These are phyloP conservation scores for Chlamydotis undulata DNA, from an alignment of 2,113 vertebrate genomes.

Conservation along the genomic window DNA sequence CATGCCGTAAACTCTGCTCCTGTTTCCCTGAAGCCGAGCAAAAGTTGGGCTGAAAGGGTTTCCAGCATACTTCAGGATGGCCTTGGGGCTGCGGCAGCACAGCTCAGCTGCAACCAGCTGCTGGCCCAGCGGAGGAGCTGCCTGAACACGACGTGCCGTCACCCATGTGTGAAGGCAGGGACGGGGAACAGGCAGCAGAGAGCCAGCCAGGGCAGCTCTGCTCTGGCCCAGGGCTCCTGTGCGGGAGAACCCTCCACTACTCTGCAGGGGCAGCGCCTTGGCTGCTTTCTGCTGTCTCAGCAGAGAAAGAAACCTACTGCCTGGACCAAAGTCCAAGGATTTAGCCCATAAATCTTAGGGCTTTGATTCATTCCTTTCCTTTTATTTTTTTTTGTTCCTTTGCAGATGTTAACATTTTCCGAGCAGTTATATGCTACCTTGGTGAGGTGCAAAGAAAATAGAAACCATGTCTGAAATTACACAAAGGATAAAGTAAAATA, in stretches of 20 bases:
- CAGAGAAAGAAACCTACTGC: not conserved
- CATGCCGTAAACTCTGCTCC: not conserved
- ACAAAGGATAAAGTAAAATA: not conserved
- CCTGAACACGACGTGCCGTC: not conserved
- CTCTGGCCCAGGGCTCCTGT: not conserved
- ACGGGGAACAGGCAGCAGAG: not conserved
- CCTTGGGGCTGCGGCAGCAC: not conserved
- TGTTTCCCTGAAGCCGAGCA: not conserved
- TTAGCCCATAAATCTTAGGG: conserved; percentile 55
- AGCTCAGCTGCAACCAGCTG: not conserved
- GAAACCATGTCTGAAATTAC: conserved; percentile 44
- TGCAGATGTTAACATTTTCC: conserved; percentile 58
- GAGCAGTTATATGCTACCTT: conserved; percentile 33
- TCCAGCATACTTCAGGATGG: not conserved
- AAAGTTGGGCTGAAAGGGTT: not conserved
- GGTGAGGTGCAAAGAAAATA: conserved; percentile 60
- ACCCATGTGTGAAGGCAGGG: not conserved
- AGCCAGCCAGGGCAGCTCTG: not conserved
- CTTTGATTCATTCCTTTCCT: conserved; percentile 48
- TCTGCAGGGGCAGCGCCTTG: not conserved
- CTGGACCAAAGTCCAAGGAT: conserved; percentile 18
- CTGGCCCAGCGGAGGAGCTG: not conserved
- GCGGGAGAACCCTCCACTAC: not conserved
- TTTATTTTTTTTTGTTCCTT: not conserved
- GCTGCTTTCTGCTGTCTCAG: conserved; percentile 20